Percentiles rank a stretch among this genome's conserved stretches.
Conservation (phyloP, 2,888 invertebrate species). For the Oligia latruncula region DNA sequence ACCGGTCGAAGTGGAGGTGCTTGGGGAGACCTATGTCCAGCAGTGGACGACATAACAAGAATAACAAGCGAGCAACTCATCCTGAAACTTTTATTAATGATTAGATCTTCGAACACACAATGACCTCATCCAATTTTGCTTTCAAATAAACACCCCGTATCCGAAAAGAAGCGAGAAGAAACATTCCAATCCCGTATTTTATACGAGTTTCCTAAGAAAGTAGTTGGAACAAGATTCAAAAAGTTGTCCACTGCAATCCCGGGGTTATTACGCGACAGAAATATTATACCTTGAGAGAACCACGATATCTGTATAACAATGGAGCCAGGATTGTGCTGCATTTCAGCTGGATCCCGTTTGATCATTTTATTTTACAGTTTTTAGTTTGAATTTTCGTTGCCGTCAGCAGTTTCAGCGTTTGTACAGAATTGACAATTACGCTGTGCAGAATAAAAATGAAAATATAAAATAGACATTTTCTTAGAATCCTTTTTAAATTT, state of each 20-base stretch:
- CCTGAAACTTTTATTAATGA: not conserved
- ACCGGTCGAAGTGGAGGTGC: too few relatives aligned
- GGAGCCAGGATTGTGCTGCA: slow-evolving; percentile 18
- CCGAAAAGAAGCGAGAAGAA: slow-evolving; percentile 13
- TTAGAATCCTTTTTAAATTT: not conserved
- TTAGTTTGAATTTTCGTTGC: slow-evolving; percentile 29
- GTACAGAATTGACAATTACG: slow-evolving; percentile 17
- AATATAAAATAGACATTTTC: not conserved
- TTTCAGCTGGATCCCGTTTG: slow-evolving; percentile 6
- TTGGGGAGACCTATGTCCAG: too few relatives aligned
- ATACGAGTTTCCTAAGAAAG: slow-evolving; percentile 45
- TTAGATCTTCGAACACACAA: not conserved
- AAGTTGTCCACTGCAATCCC: slow-evolving; percentile 51
- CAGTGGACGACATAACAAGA: not conserved
- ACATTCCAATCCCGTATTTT: slow-evolving; percentile 33
- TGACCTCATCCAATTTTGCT: slow-evolving; percentile 13
- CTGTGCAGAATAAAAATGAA: not conserved
- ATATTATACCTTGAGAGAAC: slow-evolving; percentile 37
- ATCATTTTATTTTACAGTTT: slow-evolving; percentile 32
- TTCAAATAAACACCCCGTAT: slow-evolving; percentile 37
- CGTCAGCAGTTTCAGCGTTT: slow-evolving; percentile 28
- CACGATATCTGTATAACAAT: slow-evolving; percentile 29
- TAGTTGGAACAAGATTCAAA: slow-evolving; percentile 50
- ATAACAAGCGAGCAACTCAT: not conserved
- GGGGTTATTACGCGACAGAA: slow-evolving; percentile 42